phyloP scores from a whole-genome alignment of 2,888 invertebrate genomes.

The Amorpha juglandis region DNA sequence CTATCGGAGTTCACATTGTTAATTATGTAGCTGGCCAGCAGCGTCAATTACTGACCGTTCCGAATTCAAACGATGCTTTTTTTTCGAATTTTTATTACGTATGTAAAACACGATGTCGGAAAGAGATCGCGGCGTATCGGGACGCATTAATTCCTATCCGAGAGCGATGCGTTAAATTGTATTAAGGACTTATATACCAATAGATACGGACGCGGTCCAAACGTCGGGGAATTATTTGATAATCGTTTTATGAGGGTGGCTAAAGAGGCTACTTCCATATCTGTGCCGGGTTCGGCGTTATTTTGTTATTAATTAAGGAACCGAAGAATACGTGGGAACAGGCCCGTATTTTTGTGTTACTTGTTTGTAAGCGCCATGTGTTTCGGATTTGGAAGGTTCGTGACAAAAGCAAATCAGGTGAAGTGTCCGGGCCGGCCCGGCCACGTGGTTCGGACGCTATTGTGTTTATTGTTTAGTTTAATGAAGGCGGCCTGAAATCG shows the following conservation, averaged over 20 bases:
- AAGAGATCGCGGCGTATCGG: constrained; percentile 54
- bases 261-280: constrained; percentile 76
- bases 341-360: constrained; percentile 48
- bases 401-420: constrained; percentile 72
- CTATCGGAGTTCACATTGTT: constrained; percentile 49
- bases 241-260: constrained; percentile 80
- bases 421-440: constrained; percentile 46
- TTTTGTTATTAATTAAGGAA: constrained; percentile 78
- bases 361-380: constrained; percentile 64
- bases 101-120: constrained; percentile 50
- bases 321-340: constrained; percentile 75
- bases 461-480: constrained; percentile 57
- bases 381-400: constrained; percentile 59
- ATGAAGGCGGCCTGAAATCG: constrained; percentile 53
- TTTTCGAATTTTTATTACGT: constrained; percentile 43
- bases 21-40: constrained; percentile 38
- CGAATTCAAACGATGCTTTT: constrained; percentile 48
- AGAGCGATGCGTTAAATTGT: constrained; percentile 73
- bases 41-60: constrained; percentile 47
- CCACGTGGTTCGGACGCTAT: constrained; percentile 66
- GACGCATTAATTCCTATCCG: constrained; percentile 55
- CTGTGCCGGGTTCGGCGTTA: constrained; percentile 58
- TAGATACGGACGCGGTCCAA: constrained; percentile 61
- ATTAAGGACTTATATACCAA: constrained; percentile 59
- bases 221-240: constrained; percentile 73